phyloP scores from a whole-genome alignment of 2,888 invertebrate genomes.

The Lasioglossum figueresi region DNA sequence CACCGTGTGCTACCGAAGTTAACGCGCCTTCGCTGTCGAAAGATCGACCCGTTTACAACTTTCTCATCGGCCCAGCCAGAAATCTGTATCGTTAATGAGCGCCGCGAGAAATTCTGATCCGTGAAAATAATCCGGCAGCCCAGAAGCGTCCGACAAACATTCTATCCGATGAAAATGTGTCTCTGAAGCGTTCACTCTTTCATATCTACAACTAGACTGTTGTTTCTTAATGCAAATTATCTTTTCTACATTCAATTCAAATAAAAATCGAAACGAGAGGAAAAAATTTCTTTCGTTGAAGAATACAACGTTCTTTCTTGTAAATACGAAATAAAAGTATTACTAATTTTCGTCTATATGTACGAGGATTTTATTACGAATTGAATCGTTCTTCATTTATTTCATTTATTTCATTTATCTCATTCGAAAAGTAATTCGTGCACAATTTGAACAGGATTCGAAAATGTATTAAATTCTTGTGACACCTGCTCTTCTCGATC shows the following conservation, averaged over 20 bases:
- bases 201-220: not conserved
- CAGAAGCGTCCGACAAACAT: not conserved
- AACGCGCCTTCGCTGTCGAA: conserved; percentile 48
- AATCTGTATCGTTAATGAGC: conserved; percentile 59
- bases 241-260: not conserved
- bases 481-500: not conserved
- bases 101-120: conserved; percentile 26
- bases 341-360: not conserved
- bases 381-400: not conserved
- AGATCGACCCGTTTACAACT: conserved; percentile 63
- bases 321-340: not conserved
- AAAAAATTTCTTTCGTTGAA: not conserved
- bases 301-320: not conserved
- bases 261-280: not conserved
- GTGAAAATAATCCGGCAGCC: conserved; percentile 37
- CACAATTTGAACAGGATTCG: too few relatives aligned
- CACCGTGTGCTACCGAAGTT: conserved; percentile 21
- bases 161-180: not conserved
- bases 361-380: not conserved
- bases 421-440: not conserved
- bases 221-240: not conserved
- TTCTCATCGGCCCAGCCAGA: conserved; percentile 56
- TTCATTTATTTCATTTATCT: not conserved
- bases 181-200: not conserved
- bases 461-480: not conserved